Evolutionary conservation across 1,140 invertebrate genomes (phyloP), one percentile per base, ranked within the genome.

Genomic region (Drosophila eugracilis): DNA sequence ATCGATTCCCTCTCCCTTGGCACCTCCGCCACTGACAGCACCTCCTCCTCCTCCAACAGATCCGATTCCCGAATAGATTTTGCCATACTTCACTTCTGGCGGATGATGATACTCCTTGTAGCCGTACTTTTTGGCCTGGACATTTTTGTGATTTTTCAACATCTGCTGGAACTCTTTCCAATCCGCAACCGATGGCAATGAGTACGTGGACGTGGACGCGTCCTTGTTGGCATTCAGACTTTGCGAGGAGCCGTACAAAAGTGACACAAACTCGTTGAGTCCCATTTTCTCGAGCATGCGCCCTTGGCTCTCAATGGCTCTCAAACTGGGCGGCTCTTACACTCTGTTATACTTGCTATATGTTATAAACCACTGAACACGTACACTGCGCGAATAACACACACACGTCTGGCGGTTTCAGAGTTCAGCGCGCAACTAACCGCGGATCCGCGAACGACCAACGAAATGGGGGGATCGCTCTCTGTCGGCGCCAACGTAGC

Each of bases 141-240:
- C 72, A 80, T 90, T 91, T 81, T 91, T 91, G 42, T 84, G 89
- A 88, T 91, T 91, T 91, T 91, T 91, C 53, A 91, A 89, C 89
- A 91, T 91, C 78, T 91, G 81, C 62, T 81, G 69, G 69, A 75
- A 78, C 58, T 88, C 75, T 53, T 89, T 72, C 42, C 81, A 81
- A 71, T 89, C 79, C 58, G 79, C 84, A 45, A 55, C 75, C 71
- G 78, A 72, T 53, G 83, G 65, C 63, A 89, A 84, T 44, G 85
- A 73, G 65, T 83, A 84, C 62, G 78, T 75, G 52, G 84, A 83
- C 42, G 72, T 67, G 65, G 84, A 77, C 66, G 76, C 57, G 65
- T 49, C 47, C 63, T 66, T 85, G 42, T 54, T 66, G 45, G 58
- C 75, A 32, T 89, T 78, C 34, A 89, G 75, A 77, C 83, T 91